phyloP scores from a whole-genome alignment of 1,140 invertebrate species.

The Octopus sinensis region DNA sequence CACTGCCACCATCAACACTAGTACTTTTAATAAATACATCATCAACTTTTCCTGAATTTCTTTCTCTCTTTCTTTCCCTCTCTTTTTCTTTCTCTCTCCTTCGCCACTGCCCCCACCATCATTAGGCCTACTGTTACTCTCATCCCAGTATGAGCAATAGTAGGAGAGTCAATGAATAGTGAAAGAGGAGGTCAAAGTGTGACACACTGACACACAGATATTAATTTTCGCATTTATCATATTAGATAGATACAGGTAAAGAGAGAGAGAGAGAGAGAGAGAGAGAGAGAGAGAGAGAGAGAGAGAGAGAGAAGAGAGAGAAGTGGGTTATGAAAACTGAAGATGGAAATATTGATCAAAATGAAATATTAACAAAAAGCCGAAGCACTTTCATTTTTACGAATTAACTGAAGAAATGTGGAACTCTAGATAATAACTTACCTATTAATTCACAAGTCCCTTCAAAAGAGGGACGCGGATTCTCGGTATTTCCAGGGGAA shows the following conservation, averaged over 20 bases:
- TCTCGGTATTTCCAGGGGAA: not conserved
- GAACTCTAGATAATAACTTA: not conserved
- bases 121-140: not conserved
- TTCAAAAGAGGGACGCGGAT: not conserved
- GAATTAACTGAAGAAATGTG: not conserved
- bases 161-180: no score
- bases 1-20: not conserved
- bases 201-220: no score
- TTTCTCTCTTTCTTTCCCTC: not conserved
- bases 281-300: no score
- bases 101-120: not conserved
- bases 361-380: not conserved
- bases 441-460: not conserved
- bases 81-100: not conserved
- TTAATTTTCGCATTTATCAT: no score
- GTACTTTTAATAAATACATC: not conserved
- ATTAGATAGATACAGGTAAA: no score
- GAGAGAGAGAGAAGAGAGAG: no score
- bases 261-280: no score
- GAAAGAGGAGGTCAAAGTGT: no score
- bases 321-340: no score
- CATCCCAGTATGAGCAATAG: no score
- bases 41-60: not conserved
- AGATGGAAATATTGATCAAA: no score
- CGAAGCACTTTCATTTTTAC: not conserved